A percentile compares a stretch with the other conserved stretches of the same genome.
Conservation (phyloP, 2,888 invertebrate genomes). For the Trimorus sp. region DNA sequence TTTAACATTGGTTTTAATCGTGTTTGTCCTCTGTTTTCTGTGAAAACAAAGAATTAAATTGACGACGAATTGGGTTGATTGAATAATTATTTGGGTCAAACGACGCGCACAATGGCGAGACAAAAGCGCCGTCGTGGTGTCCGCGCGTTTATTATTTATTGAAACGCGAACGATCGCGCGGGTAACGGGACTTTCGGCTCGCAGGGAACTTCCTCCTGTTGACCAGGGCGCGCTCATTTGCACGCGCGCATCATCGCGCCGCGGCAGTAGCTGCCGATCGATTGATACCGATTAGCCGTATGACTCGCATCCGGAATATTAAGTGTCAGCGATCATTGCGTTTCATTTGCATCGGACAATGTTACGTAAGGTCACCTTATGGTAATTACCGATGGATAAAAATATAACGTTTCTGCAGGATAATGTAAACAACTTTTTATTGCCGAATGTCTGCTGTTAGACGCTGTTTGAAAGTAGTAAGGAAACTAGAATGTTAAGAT, state of each 20-base stretch:
- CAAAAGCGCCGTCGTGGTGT: conserved; percentile 12
- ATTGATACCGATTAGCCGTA: conserved; percentile 43
- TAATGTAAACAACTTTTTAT: no score
- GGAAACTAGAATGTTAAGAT: no score
- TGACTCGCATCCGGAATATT: conserved; percentile 46
- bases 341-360: conserved; percentile 24
- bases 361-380: conserved; percentile 24
- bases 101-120: background rate
- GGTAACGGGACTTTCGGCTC: conserved; percentile 44
- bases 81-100: conserved; percentile 33
- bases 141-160: conserved; percentile 29
- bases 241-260: conserved; percentile 33
- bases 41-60: background rate
- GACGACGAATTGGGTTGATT: conserved; percentile 11
- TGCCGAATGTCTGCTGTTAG: no score
- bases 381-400: background rate
- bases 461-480: no score
- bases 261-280: conserved; percentile 47
- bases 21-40: background rate
- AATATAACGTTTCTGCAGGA: no score
- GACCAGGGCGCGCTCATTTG: conserved; percentile 38
- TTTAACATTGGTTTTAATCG: no score
- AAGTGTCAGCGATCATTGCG: conserved; percentile 23
- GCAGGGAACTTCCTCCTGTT: conserved; percentile 26
- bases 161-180: conserved; percentile 33